Conservation (phyloP, 2,113 vertebrate genomes). For the Tor tambroides region DNA sequence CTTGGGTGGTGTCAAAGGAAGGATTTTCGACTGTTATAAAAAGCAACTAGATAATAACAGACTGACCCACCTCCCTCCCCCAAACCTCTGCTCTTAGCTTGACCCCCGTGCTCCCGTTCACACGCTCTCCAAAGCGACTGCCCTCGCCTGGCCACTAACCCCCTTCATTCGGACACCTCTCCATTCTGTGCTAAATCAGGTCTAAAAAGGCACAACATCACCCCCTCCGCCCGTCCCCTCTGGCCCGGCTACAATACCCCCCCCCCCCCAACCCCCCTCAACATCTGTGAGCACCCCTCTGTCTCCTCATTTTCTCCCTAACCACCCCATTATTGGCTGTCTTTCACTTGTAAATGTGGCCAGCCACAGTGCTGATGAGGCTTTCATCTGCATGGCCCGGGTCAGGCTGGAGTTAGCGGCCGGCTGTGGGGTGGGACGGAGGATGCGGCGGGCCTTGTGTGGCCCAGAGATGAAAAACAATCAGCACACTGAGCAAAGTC, state of each 20-base stretch:
- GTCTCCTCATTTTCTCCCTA: conserved; percentile 92
- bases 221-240: conserved; percentile 53
- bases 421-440: conserved; percentile 41
- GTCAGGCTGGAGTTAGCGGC: conserved; percentile 70
- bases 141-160: conserved; percentile 71
- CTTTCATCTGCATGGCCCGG: conserved; percentile 74
- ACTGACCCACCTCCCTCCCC: conserved; percentile 30
- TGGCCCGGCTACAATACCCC: conserved; percentile 73
- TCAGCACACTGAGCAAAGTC: conserved; percentile 75
- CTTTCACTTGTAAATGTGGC: conserved; percentile 93
- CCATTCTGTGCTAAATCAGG: conserved; percentile 80
- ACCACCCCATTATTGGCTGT: conserved; percentile 92
- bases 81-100: conserved; percentile 50
- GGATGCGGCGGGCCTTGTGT: conserved; percentile 61
- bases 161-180: conserved; percentile 83
- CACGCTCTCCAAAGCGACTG: conserved; percentile 87
- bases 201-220: conserved; percentile 66
- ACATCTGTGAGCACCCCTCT: conserved; percentile 99
- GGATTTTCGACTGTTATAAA: conserved; percentile 64
- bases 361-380: conserved; percentile 79
- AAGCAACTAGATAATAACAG: conserved; percentile 58
- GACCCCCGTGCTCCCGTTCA: conserved; percentile 80
- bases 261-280: conserved; percentile 78
- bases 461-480: conserved; percentile 69
- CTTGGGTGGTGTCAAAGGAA: conserved; percentile 66